phyloP scores from a whole-genome alignment of 1,140 invertebrate genomes.

The Limonius californicus region DNA sequence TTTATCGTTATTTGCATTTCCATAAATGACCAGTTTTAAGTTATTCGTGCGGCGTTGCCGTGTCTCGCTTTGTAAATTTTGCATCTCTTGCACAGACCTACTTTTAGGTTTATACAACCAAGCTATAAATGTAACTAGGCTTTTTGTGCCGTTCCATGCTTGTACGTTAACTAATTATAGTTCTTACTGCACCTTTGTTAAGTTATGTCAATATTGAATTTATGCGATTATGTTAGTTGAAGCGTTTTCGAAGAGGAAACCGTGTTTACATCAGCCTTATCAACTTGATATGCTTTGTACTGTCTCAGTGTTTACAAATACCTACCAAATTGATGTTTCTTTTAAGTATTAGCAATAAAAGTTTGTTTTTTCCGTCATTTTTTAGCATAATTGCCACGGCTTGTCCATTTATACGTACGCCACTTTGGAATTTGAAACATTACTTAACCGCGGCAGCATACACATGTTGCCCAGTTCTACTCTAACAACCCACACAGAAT shows the following conservation, averaged over 20 bases:
- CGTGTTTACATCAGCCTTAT: too few species aligned
- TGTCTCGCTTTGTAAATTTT: neutral
- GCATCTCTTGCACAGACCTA: neutral
- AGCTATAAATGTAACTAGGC: too few species aligned
- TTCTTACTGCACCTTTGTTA: neutral
- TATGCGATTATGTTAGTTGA: neutral
- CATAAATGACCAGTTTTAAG: slow-evolving; percentile 9
- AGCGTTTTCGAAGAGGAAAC: neutral
- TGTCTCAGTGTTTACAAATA: neutral
- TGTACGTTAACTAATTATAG: neutral
- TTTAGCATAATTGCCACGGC: neutral
- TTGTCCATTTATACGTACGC: neutral
- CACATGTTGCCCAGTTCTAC: neutral
- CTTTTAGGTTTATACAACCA: neutral
- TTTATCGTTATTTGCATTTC: slow-evolving; percentile 12
- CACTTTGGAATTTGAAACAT: neutral
- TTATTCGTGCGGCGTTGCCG: neutral
- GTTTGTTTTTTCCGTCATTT: neutral
- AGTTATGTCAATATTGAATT: neutral
- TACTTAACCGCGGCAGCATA: neutral
- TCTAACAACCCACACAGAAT: too few species aligned
- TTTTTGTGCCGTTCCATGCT: too few species aligned
- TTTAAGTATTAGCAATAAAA: neutral
- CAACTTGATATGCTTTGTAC: neutral
- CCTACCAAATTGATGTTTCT: too few species aligned